A percentile compares a stretch with the other conserved stretches of the same genome.
Conservation (phyloP, 2,113 vertebrate genomes). For the Nothocercus julius region DNA sequence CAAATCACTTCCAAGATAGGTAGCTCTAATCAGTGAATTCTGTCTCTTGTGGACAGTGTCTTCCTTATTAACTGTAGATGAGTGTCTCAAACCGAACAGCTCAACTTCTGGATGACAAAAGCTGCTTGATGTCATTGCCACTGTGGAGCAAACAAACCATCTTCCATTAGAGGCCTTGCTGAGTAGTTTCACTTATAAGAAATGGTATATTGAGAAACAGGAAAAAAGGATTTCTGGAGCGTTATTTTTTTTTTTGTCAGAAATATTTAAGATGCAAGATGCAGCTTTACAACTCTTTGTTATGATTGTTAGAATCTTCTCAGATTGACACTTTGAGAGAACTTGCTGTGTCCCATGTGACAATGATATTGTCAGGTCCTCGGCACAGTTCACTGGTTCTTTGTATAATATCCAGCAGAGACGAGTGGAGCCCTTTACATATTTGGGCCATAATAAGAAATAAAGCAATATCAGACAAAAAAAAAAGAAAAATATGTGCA, state of each 20-base stretch:
- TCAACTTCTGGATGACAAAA: neutral
- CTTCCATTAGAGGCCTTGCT: neutral
- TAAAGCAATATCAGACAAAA: neutral
- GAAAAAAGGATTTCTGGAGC: neutral
- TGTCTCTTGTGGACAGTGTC: neutral
- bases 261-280: neutral
- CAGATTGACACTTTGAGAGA: neutral
- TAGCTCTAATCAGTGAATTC: neutral
- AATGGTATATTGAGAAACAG: neutral
- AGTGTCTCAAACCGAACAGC: neutral
- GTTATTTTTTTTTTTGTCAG: neutral
- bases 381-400: neutral
- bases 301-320: neutral
- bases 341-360: neutral
- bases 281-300: neutral
- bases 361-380: neutral
- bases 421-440: neutral
- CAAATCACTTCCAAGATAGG: neutral
- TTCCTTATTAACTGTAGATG: neutral
- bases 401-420: neutral
- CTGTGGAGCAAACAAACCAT: neutral
- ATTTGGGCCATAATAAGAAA: neutral
- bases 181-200: neutral
- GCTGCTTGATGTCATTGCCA: rapidly evolving
- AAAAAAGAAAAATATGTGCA: neutral